These are phyloP conservation scores for Avahi laniger DNA, from an alignment of 2,797 vertebrate species.

Conservation along the genomic window DNA sequence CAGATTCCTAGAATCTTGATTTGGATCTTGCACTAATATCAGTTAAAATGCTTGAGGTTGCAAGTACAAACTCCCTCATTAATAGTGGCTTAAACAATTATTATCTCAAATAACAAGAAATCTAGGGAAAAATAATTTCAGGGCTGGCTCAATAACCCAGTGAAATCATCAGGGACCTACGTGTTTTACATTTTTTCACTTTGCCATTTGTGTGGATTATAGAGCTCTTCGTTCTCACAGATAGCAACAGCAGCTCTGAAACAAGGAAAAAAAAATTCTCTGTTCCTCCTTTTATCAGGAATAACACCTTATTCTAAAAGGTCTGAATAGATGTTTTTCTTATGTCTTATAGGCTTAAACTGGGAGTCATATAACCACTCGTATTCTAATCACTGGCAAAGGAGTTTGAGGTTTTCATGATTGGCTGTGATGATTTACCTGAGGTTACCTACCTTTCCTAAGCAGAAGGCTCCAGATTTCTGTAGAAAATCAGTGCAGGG, in stretches of 20 bases:
- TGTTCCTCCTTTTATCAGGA: not conserved
- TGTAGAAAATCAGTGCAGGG: not conserved
- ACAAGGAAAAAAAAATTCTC: not conserved
- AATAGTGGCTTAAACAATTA: not conserved
- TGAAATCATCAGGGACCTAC: not conserved
- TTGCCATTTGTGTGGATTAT: not conserved
- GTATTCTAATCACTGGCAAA: not conserved
- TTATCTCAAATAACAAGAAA: not conserved
- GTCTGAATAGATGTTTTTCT: not conserved
- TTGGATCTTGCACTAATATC: not conserved
- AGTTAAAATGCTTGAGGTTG: not conserved
- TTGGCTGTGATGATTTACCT: not conserved
- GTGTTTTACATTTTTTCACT: not conserved
- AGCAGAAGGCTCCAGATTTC: not conserved
- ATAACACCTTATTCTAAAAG: not conserved
- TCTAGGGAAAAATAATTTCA: not conserved
- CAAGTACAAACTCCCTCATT: not conserved
- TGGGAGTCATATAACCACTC: not conserved
- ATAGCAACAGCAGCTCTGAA: not conserved
- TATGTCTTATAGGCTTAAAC: not conserved
- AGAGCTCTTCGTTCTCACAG: not conserved
- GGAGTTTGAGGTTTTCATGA: not conserved
- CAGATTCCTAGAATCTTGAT: not conserved
- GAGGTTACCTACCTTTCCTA: not conserved
- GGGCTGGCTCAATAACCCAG: not conserved